Evolutionary conservation across 2,797 vertebrate genomes (phyloP), one percentile per base, ranked within the genome.

Genomic region (Anas bahamensis): DNA sequence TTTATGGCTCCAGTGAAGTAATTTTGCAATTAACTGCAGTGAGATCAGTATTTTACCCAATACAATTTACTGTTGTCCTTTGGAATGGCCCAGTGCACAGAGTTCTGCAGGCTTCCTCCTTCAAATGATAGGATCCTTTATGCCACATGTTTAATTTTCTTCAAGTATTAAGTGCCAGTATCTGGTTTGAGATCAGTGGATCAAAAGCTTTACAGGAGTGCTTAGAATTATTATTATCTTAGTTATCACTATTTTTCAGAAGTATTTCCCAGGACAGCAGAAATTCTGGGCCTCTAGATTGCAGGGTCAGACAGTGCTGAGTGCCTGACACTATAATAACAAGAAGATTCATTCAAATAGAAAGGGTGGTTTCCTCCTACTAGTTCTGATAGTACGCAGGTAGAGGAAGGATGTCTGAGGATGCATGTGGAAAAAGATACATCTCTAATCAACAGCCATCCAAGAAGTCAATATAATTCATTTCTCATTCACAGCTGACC

Each of bases 201-300:
- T 97, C 96, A 95, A 96, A 93, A 96, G 89, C 95, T 89, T 95
- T 94, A 82, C 37, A 75, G 77, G 53, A 94, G 85, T 92, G 74
- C 83, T 92, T 74, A 93, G 83, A 88, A 92, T 93, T 92, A 95
- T 93, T 95, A 93, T 94, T 79, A 93, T 96, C 93, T 94, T 91
- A 93, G 90, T 94, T 96, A 95, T 96, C 93, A 55, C 85, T 81
- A 29, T 92, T 83, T 93, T 94, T 88, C 82, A 92, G 82, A 90
- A 94, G 76, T 88, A 73, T 91, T 89, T 92, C 56, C 60, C 53
- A 73, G 81, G 64, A 94, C 77, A 74, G 82, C 66, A 82, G 64
- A 71, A 86, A 83, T 65, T 93, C 93, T 57, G 53, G 75, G 87
- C 60, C 66, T 88, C 64, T 64, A 81, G 95, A 96, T 95, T 94